Percentiles rank a stretch among this genome's conserved stretches.
phyloP scores from a whole-genome alignment of 2,797 vertebrate species.

The Phylloscopus collybita region DNA sequence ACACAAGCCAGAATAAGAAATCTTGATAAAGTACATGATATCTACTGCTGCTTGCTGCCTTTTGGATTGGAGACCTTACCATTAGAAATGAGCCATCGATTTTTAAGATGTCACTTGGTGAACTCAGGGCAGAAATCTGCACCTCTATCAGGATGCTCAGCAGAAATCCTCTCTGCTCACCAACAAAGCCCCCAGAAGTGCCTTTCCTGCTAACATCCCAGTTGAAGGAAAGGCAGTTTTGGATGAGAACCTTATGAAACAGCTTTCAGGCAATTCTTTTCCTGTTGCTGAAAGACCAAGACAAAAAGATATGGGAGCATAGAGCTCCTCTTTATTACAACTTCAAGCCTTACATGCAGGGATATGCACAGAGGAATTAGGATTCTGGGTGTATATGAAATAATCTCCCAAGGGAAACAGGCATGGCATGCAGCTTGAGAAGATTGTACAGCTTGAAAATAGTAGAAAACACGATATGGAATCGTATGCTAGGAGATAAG shows the following conservation, averaged over 20 bases:
- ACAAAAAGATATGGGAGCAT: not conserved
- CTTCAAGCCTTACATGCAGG: not conserved
- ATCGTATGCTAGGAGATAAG: conserved; percentile 9
- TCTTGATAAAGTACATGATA: not conserved
- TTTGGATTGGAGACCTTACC: not conserved
- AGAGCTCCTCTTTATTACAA: not conserved
- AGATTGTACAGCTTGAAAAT: conserved; percentile 24
- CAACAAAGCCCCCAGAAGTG: not conserved
- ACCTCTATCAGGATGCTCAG: not conserved
- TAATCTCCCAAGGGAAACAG: conserved; percentile 1
- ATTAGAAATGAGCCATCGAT: not conserved
- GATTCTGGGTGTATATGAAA: not conserved
- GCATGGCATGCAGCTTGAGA: conserved; percentile 2
- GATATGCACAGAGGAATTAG: not conserved
- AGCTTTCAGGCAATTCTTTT: not conserved
- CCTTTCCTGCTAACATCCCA: not conserved
- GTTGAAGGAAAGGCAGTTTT: no score
- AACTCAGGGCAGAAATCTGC: not conserved
- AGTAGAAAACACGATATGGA: conserved; percentile 30
- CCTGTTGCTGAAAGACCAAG: not conserved
- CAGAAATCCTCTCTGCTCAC: not conserved
- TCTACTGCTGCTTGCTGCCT: not conserved
- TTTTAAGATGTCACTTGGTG: not conserved
- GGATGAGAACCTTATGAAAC: not conserved
- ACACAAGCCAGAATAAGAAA: not conserved